These are phyloP conservation scores for Platerodrilus igneus DNA, from an alignment of 2,888 invertebrate genomes.

Conservation along the genomic window DNA sequence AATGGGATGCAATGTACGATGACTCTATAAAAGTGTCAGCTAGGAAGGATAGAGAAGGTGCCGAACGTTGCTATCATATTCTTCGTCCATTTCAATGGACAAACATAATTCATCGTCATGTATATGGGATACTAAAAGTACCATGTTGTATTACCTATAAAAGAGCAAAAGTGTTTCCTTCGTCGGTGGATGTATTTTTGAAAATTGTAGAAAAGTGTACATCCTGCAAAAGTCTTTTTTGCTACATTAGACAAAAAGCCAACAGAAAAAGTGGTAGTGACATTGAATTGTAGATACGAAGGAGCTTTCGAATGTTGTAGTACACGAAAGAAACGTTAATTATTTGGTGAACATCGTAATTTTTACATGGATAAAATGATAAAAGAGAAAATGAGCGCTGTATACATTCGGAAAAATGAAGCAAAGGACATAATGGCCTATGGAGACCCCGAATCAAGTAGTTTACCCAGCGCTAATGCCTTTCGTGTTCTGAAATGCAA, in stretches of 20 bases:
- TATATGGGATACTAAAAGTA: not conserved
- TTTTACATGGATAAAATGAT: not conserved
- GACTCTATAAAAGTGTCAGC: not conserved
- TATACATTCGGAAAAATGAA: conserved; percentile 1
- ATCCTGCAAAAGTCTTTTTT: not conserved
- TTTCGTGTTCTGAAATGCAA: not conserved
- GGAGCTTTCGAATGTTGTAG: not conserved
- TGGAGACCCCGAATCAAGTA: conserved; percentile 3
- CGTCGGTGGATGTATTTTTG: not conserved
- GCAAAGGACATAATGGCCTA: conserved; percentile 6
- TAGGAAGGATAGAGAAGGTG: not conserved
- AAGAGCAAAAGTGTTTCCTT: conserved; percentile 1
- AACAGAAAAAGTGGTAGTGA: not conserved
- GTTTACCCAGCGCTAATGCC: conserved; percentile 2
- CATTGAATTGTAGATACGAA: conserved; percentile 5
- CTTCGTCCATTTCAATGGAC: conserved; percentile 8
- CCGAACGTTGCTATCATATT: not conserved
- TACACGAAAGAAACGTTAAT: not conserved
- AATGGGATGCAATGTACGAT: not conserved
- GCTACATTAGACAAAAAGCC: not conserved
- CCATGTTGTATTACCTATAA: conserved; percentile 1
- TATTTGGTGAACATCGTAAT: not conserved
- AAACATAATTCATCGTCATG: not conserved
- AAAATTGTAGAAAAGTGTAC: not conserved
- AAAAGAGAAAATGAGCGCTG: conserved; percentile 1